These are phyloP conservation scores for Ceraclea dissimilis DNA, from an alignment of 2,888 invertebrate genomes.

Conservation along the genomic window DNA sequence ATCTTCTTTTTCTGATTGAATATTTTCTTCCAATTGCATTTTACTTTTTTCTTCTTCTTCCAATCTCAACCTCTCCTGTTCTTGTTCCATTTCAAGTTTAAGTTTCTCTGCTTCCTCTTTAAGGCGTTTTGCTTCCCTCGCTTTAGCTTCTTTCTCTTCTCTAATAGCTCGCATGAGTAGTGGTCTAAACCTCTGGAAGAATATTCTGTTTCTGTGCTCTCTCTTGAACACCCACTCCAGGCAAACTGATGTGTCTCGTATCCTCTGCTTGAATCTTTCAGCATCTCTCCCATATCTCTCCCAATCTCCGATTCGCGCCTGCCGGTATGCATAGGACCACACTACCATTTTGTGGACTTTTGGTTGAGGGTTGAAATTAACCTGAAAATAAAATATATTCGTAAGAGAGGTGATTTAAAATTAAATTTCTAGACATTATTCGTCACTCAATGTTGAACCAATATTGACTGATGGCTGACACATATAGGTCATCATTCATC, in stretches of 20 bases:
- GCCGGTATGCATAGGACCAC: constrained; percentile 54
- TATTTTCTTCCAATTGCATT: neutral
- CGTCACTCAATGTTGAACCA: too few species aligned
- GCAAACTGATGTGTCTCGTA: constrained; percentile 43
- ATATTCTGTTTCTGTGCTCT: constrained; percentile 42
- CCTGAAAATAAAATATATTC: constrained; percentile 43
- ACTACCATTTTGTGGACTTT: constrained; percentile 51
- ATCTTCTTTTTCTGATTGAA: neutral
- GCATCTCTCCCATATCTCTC: constrained; percentile 49
- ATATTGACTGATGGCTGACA: neutral
- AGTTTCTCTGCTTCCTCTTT: constrained; percentile 19
- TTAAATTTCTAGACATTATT: neutral
- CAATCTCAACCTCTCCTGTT: constrained; percentile 5
- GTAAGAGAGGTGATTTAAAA: neutral
- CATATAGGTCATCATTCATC: neutral
- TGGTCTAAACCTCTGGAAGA: constrained; percentile 47
- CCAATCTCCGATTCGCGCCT: constrained; percentile 55
- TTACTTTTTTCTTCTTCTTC: neutral
- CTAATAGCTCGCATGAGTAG: constrained; percentile 30
- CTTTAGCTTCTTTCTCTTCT: constrained; percentile 37
- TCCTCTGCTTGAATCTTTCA: constrained; percentile 44
- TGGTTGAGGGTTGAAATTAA: constrained; percentile 48
- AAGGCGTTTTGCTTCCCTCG: constrained; percentile 10
- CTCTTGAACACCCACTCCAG: constrained; percentile 47
- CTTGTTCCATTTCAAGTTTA: constrained; percentile 7